Base-by-base conservation (phyloP, 2,888 invertebrate genomes). In the Hirtodrosophila trivittata region DNA sequence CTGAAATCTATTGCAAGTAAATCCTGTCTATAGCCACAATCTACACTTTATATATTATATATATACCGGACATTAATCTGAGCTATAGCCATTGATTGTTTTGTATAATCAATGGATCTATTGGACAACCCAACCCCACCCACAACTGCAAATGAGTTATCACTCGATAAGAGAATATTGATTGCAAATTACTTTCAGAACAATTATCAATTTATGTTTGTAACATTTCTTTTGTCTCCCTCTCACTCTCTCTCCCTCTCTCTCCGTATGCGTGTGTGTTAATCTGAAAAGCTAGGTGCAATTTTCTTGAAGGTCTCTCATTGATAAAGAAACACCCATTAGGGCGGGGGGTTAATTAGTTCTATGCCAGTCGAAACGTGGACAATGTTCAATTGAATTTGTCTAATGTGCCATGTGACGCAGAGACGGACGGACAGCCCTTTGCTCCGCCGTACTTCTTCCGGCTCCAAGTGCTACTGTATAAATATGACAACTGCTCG, bases 251-350 rank as follows among this genome's bases (percentile, higher is more conserved):
- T 21, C 3, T 21, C 3, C 5, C 3, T 21, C 3, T 21, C 3
- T 21, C 3, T 21, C 10, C 26, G 18, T 57, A 35, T 39, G 35
- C 5, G 13, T 18, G 13, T 21, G 21, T 41, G 13, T 51, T 47
- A 26, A 49, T 43, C 54, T 25, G 14, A 13, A 39, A 30, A 32
- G 35, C 30, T 33, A 25, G 25, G 3, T 49, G 21, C 42, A 38
- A 45, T 32, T 43, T 25, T 18, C 9, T 7, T 12, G 32, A 62
- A 51, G 28, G 42, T 69, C 49, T 41, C 13, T 42, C 18, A 21
- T 43, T 49, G 84, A 78, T 80, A 83, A 86, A 51, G 12, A 33
- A 16, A 43, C n/a, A 7, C 30, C 43, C 57, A 58, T 70, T 56
- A 37, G 42, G 25, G 14, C 41, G 56, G 66, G 56, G 55, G 66